phyloP scores from a whole-genome alignment of 2,888 invertebrate species.

The Acanthococcus lagerstroemiae region DNA sequence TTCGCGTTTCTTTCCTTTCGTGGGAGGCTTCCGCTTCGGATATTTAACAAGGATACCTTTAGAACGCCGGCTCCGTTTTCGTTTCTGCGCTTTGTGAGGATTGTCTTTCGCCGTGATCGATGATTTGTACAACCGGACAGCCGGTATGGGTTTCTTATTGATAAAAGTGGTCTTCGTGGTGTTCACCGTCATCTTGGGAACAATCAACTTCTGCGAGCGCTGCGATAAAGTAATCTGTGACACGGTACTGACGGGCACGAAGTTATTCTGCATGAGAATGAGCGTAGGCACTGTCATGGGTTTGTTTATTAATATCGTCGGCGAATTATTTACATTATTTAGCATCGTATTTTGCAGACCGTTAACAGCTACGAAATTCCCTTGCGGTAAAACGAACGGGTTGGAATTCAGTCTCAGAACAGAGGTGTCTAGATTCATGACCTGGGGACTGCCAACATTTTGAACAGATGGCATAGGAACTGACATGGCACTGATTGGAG shows the following conservation, averaged over 20 bases:
- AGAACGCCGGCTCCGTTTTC: constrained; percentile 3
- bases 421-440: neutral
- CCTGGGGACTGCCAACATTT: neutral
- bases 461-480: neutral
- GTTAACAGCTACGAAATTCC: constrained; percentile 9
- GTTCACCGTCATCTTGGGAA: constrained; percentile 35
- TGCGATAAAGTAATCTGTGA: constrained; percentile 6
- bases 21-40: constrained; percentile 12
- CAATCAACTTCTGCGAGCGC: constrained; percentile 30
- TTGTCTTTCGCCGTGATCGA: neutral
- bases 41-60: constrained; percentile 23
- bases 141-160: constrained; percentile 39
- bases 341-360: constrained; percentile 8
- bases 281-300: constrained; percentile 34
- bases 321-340: constrained; percentile 3
- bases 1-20: constrained; percentile 1
- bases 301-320: constrained; percentile 10
- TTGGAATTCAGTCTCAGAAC: constrained; percentile 6
- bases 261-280: constrained; percentile 35
- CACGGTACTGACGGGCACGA: constrained; percentile 2
- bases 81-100: constrained; percentile 15
- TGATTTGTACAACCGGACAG: constrained; percentile 35
- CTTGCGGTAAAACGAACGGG: constrained; percentile 11
- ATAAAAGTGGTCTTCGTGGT: constrained; percentile 38
- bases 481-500: neutral